Evolutionary conservation across 2,888 invertebrate species (phyloP), one percentile per base, ranked within the genome.

Genomic region (Ophraella communa): DNA sequence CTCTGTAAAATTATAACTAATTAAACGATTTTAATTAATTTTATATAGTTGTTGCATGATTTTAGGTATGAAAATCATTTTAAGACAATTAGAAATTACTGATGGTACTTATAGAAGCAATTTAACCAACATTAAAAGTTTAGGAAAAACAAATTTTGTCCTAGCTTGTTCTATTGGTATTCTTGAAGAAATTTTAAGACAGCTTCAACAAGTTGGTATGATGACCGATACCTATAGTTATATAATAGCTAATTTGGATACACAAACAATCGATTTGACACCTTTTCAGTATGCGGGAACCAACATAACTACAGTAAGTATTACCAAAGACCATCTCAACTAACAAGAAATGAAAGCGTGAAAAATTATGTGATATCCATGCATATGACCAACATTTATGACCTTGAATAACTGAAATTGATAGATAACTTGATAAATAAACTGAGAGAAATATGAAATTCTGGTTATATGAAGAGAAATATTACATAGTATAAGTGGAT

Each of bases 171-270:
- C 82, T 2, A 78, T 81, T 1, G 82, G 83, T 5, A 83, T 81
- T 65, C 77, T 87, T 21, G 76, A 79, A 39, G 79, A 81, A 21
- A 82, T 87, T 3, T 74, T 87, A 14, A 81, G 80, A 53, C 86
- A 87, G 75, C 86, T 87, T 0, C 85, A 87, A 70, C 87, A 87
- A 80, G 83, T 88, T 11, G 88, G 88, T 10, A 79, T 88, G 73
- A 86, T 88, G 82, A 86, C 85, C 1, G 81, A 83, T 33, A 79
- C 83, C 17, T 84, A 86, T 71, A 84, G 82, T 72, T 88, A 84
- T 72, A 82, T 88, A 54, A 83, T 88, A 33, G 86, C 87, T 0
- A 84, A 85, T 60, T 73, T 88, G 77, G 87, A 88, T 73, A 80
- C 88, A 59, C 85, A 87, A 63, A 88, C 86, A 0, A 73, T 89